Base-by-base conservation (phyloP, 2,797 vertebrate genomes). In the Lepidocolaptes lacrymiger region DNA sequence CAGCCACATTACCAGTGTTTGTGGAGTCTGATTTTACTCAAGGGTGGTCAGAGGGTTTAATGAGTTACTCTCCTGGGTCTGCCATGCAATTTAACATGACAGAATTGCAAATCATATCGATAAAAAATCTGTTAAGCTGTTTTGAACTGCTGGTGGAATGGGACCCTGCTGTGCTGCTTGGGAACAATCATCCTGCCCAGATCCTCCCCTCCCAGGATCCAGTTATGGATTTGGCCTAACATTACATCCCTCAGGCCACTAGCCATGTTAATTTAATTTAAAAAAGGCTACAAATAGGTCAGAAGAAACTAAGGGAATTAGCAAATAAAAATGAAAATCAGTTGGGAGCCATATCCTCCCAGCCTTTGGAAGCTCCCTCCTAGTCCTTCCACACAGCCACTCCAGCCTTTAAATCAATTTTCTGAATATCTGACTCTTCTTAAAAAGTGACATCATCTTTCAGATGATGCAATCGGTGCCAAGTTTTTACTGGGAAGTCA, bases 281-380 rank as follows among this genome's bases (percentile, higher is more conserved):
- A 95, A 37, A 62, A 68, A 80, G 61, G 73, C 81, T 80, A 73
- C 73, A 91, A 89, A 86, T 83, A 89, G 55, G 68, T 89, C 77
- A 91, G 73, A 73, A 86, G 41, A 76, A 89, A 82, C 41, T 34
- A 76, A 79, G 64, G 36, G 81, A 89, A 83, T 83, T 68, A 83
- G 91, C 21, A 75, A 37, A 91, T 75, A 20, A 46, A 71, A 75
- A 67, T 1, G 8, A 63, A 63, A 85, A 73, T 28, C 80, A 67
- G 7, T 23, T 59, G 80, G 43, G 67, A 92, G 62, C 41, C 63
- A 49, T 17, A 46, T 85, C 71, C 79, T 62, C n/a, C 28, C 2
- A 37, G 71, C n/a, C 71, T 62, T 48, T 66, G 80, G 67, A 88
- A 82, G 79, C 18, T 81, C 39, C 39, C 56, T 78, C 39, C 36